Conservation (phyloP, 2,113 vertebrate genomes). For the Ptychochromis oligacanthus region DNA sequence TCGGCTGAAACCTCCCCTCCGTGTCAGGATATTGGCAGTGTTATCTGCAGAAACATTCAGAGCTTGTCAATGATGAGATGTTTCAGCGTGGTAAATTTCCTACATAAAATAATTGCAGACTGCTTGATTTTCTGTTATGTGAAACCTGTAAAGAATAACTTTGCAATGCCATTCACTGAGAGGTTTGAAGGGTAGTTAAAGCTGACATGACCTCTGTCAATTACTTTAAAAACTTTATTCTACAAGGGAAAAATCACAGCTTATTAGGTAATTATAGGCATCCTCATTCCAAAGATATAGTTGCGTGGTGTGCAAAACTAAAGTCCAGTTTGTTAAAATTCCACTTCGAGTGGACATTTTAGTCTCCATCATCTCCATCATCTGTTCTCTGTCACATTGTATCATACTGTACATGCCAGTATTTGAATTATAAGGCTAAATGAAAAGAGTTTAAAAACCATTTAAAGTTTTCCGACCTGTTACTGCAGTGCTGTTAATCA, state of each 20-base stretch:
- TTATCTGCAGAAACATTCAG: constrained; percentile 84
- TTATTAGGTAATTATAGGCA: neutral
- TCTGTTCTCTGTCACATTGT: neutral
- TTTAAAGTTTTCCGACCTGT: neutral
- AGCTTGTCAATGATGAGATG: neutral
- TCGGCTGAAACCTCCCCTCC: constrained; percentile 90
- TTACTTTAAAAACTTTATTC: neutral
- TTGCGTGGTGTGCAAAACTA: neutral
- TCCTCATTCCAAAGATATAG: neutral
- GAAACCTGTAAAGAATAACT: neutral
- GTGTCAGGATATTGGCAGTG: constrained; percentile 94
- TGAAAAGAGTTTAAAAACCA: neutral
- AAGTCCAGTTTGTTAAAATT: neutral
- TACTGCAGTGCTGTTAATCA: neutral
- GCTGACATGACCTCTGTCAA: neutral
- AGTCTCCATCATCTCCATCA: too few species aligned
- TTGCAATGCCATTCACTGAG: neutral
- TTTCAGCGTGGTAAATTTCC: neutral
- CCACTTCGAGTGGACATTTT: neutral
- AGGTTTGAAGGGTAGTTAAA: neutral
- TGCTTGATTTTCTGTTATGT: neutral
- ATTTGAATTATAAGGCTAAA: neutral
- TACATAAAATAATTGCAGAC: neutral
- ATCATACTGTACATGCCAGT: fast-evolving
- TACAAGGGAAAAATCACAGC: fast-evolving